phyloP scores from a whole-genome alignment of 2,113 vertebrate genomes.

The Gambusia affinis region DNA sequence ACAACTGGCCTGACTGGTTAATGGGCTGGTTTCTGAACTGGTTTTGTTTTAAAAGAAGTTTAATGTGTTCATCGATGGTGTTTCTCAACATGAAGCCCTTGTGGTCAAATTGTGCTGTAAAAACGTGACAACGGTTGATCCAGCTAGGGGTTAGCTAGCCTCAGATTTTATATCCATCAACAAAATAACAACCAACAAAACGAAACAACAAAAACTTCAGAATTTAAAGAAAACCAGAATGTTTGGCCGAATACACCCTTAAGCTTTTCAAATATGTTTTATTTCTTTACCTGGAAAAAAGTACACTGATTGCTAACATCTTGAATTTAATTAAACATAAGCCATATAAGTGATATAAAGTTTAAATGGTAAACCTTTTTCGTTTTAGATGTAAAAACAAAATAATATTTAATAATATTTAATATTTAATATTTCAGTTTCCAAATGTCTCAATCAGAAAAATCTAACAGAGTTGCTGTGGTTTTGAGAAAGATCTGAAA shows the following conservation, averaged over 20 bases:
- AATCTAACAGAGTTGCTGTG: no score
- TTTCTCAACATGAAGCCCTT: constrained; percentile 16
- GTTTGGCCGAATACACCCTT: not conserved
- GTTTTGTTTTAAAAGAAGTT: constrained; percentile 41
- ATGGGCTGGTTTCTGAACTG: constrained; percentile 5
- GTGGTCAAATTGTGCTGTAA: constrained; percentile 28
- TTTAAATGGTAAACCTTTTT: no score
- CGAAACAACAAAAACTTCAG: not conserved
- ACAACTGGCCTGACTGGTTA: constrained; percentile 15
- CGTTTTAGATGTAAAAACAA: no score
- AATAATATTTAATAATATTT: no score
- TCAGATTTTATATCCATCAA: not conserved
- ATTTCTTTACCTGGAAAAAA: not conserved
- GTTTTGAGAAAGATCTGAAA: no score
- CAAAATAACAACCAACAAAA: not conserved
- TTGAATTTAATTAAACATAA: not conserved
- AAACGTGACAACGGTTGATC: constrained; percentile 5
- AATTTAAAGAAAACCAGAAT: not conserved
- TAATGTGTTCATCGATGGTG: constrained; percentile 32
- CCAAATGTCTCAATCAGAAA: no score
- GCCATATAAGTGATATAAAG: not conserved
- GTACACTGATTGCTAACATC: not conserved
- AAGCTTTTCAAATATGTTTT: not conserved
- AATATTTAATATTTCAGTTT: no score
- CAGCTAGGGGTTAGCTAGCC: not conserved